Evolutionary conservation across 2,888 invertebrate species (phyloP).

Genomic region (Dendrolimus houi): DNA sequence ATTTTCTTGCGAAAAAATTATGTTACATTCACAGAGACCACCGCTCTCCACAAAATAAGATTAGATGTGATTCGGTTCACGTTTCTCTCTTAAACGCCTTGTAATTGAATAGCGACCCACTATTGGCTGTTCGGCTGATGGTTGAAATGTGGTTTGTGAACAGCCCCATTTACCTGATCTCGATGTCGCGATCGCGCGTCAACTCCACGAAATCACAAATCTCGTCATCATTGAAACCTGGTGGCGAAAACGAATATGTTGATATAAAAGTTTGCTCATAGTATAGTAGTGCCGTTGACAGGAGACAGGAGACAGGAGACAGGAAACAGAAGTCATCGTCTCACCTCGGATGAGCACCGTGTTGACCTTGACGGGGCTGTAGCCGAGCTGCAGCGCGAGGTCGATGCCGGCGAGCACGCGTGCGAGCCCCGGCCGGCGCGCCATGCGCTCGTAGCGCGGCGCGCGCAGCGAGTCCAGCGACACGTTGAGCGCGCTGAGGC

Average conservation of each 20-base stretch:
- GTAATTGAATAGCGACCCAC: too few species aligned
- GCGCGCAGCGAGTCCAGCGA: conserved; percentile 94
- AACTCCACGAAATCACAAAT: conserved; percentile 93
- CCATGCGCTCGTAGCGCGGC: conserved; percentile 91
- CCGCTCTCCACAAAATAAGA: too few species aligned
- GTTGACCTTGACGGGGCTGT: conserved; percentile 90
- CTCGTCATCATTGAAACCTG: conserved; percentile 95
- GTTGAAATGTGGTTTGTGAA: too few species aligned
- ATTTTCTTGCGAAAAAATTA: too few species aligned
- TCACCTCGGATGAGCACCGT: conserved; percentile 92
- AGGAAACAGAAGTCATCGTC: too few species aligned
- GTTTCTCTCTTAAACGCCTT: too few species aligned
- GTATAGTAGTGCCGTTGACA: too few species aligned
- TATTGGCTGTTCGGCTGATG: too few species aligned
- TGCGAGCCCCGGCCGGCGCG: conserved; percentile 90
- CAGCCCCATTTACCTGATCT: conserved; percentile 78
- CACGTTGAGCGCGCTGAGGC: conserved; percentile 92
- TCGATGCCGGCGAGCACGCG: conserved; percentile 93
- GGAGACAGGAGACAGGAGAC: too few species aligned
- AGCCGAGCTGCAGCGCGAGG: conserved; percentile 89
- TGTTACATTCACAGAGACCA: too few species aligned
- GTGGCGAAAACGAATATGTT: conserved; percentile 13
- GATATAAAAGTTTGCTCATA: neutral
- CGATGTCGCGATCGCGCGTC: conserved; percentile 88
- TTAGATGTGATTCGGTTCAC: too few species aligned